Percentiles rank a stretch among this genome's conserved stretches.
These are phyloP conservation scores for Echiichthys vipera DNA, from an alignment of 2,797 vertebrate species.

Conservation along the genomic window DNA sequence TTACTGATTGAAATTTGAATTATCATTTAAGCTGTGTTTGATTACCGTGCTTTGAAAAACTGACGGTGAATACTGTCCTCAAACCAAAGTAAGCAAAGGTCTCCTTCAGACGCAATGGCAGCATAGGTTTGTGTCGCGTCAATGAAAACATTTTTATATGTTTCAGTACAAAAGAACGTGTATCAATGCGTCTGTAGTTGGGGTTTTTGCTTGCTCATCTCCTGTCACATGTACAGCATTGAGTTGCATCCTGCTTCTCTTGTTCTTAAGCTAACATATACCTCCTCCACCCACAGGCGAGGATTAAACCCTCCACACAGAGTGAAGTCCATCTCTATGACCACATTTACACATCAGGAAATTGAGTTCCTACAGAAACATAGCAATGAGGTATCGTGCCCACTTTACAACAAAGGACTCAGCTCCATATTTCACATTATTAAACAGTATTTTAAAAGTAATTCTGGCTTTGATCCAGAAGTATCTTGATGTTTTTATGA, in stretches of 20 bases:
- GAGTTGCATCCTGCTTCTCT: constrained; percentile 38
- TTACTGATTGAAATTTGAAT: too few species aligned
- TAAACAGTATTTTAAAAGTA: constrained; percentile 8
- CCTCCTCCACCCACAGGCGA: constrained; percentile 83
- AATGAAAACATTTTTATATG: too few species aligned
- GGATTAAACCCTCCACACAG: constrained; percentile 98
- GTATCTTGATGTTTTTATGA: constrained; percentile 39
- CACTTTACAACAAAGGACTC: background rate
- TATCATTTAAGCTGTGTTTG: too few species aligned
- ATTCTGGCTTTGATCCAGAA: constrained; percentile 35
- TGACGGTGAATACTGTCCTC: too few species aligned
- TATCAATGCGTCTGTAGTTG: background rate
- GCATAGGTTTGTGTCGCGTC: too few species aligned
- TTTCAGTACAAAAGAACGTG: background rate
- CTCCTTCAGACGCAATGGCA: too few species aligned
- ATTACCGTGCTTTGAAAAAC: too few species aligned
- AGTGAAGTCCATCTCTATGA: constrained; percentile 99
- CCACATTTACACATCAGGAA: constrained; percentile 98
- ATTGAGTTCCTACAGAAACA: constrained; percentile 99
- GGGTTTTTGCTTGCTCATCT: constrained; percentile 26
- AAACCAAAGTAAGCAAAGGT: too few species aligned
- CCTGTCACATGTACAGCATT: constrained; percentile 10
- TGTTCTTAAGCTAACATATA: constrained; percentile 57
- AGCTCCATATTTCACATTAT: background rate
- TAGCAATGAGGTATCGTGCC: constrained; percentile 91